Base-by-base conservation (phyloP, 2,797 vertebrate species). In the Enteromius afrohamiltoni region DNA sequence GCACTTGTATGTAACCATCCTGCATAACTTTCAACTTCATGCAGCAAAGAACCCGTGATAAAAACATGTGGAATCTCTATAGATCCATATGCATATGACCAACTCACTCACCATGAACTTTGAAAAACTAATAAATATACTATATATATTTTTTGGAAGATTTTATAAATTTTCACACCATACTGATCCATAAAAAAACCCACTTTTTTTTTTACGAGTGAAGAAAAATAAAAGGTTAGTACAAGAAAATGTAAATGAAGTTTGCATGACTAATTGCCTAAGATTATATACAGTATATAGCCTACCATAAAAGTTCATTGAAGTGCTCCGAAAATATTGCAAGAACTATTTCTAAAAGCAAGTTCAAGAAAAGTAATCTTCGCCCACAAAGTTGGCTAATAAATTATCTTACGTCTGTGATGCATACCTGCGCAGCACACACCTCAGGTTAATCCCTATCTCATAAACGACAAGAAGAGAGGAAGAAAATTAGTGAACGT, bases 361-460 rank as follows among this genome's bases (percentile, higher is more conserved):
- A 55, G 16, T 42, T 67, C 68, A 87, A 77, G 40, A 79, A 86
- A 79, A 69, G 21, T 6, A 47, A 83, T 77, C 40, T 79, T 51
- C 29, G n/a, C 42, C 75, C 67, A 65, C 77, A 84, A 78, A 82
- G 47, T 79, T 71, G 53, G 45, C 67, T 58, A 84, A 79, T 85
- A 86, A 86, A 77, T 74, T 51, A 19, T 31, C 60, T 40, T 53
- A 31, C 49, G 65, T 21, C 37, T 79, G 71, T n/a, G 40, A 76
- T 23, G 71, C 40, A 69, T 69, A 88, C 84, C 80, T 87, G 77
- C 84, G 75, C 88, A 81, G 49, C 90, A 86, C 88, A 90, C 87
- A 90, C 88, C 91, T 60, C 67, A 92, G 91, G 94, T 93, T 93
- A 94, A 94, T 93, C 91, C 92, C 92, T 90, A 91, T 91, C 93